These are phyloP conservation scores for Laupala kohalensis DNA, from an alignment of 1,140 invertebrate species.

Conservation along the genomic window DNA sequence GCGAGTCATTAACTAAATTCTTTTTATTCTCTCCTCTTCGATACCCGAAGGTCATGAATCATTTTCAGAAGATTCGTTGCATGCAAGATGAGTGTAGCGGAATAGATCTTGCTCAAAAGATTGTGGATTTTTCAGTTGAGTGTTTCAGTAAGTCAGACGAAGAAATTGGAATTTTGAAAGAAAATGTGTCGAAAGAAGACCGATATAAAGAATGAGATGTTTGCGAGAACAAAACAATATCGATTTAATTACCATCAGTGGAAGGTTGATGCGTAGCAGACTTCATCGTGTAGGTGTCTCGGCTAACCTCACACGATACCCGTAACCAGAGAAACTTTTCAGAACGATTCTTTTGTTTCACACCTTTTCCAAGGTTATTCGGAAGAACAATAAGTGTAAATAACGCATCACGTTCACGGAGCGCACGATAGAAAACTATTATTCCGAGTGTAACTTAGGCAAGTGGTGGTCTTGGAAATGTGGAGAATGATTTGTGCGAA, in stretches of 20 bases:
- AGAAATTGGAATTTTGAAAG: not conserved
- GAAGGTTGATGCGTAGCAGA: too few relatives aligned
- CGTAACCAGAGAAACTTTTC: not conserved
- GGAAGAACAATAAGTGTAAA: not conserved
- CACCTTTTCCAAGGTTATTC: not conserved
- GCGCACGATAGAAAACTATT: too few relatives aligned
- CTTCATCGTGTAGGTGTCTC: not conserved
- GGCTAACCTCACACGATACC: not conserved
- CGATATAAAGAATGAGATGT: not conserved
- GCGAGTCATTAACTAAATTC: not conserved
- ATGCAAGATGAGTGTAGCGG: not conserved
- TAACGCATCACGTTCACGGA: not conserved
- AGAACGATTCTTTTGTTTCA: not conserved
- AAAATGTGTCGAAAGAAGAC: not conserved
- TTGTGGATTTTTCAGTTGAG: not conserved
- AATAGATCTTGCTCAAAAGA: not conserved
- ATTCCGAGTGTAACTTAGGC: too few relatives aligned
- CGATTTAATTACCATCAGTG: not conserved
- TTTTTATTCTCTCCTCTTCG: not conserved
- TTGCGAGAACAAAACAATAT: not conserved
- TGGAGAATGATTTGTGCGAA: too few relatives aligned
- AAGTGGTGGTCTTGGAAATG: too few relatives aligned
- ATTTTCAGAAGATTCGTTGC: not conserved
- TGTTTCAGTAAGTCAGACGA: not conserved
- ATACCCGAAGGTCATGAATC: not conserved